Evolutionary conservation across 2,113 vertebrate species (phyloP), one percentile per base, ranked within the genome.

Genomic region (Microtus ochrogaster): DNA sequence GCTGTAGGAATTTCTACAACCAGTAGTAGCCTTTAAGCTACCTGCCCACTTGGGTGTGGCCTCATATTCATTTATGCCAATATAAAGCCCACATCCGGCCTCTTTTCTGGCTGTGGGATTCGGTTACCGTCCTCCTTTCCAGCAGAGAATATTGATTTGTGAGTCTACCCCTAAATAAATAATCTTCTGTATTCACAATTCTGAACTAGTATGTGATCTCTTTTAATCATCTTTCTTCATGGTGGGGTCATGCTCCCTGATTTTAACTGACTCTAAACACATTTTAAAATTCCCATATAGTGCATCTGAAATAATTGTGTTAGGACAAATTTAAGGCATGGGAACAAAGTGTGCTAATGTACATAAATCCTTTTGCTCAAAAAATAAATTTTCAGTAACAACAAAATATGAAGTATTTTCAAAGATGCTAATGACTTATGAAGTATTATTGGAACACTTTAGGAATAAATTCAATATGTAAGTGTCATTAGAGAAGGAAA

Each of bases 281-380:
- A 86, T 92, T 96, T 95, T 49, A 33, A 52, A 90, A 87, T 65
- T 61, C 28, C 84, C 30, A 88, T 66, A 65, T 36, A 91, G 13
- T 12, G 33, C 33, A 58, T 66, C 12, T 28, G 28, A 94, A 68
- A 85, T 81, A 82, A 94, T 9, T 77, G 2, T 92, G 44, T 36
- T 92, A 86, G 70, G 47, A 76, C 63, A 24, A 91, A 93, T 58
- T n/a, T 52, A 76, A 90, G 10, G 41, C 21, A 66, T 7, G 28
- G 36, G 33, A 93, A 89, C 36, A 95, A 95, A 95, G 65, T 66
- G 85, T n/a, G 19, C 11, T 90, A 90, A 96, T 68, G 33, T 49
- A n/a, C 10, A 24, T 79, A 79, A 78, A 86, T 91, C 13, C 4
- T 47, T 36, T 33, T 65, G 44, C 33, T 84, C 65, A 41, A 44